Evolutionary conservation across 1,140 invertebrate species (phyloP).

Genomic region (Mactra quadrangularis): DNA sequence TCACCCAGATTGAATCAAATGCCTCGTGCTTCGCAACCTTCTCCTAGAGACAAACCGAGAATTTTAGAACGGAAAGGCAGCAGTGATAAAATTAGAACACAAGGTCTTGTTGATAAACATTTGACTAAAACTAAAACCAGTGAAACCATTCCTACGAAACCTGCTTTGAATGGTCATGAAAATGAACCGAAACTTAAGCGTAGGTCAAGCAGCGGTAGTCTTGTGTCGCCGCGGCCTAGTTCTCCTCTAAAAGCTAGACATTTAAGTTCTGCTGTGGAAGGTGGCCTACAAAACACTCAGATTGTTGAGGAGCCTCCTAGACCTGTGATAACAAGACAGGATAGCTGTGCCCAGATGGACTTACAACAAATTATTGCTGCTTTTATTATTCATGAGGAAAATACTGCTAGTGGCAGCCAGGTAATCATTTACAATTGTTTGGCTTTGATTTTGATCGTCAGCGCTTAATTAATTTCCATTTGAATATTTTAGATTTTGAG

Average conservation of each 20-base stretch:
- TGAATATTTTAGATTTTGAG: too few relatives aligned
- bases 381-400: slow-evolving; percentile 21
- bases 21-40: background rate
- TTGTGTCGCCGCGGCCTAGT: slow-evolving; percentile 39
- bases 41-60: slow-evolving; percentile 36
- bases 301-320: slow-evolving; percentile 32
- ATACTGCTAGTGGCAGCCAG: too few relatives aligned
- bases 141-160: background rate
- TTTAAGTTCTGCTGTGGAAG: slow-evolving; percentile 24
- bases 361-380: slow-evolving; percentile 15
- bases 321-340: slow-evolving; percentile 7
- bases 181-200: slow-evolving; percentile 13
- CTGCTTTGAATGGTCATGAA: slow-evolving; percentile 20
- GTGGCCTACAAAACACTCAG: slow-evolving; percentile 10
- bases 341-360: slow-evolving; percentile 48
- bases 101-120: slow-evolving; percentile 6
- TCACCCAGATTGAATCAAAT: background rate
- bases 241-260: slow-evolving; percentile 42
- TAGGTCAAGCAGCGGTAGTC: slow-evolving; percentile 31
- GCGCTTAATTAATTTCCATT: too few relatives aligned
- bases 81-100: slow-evolving; percentile 30
- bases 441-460: too few relatives aligned
- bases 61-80: slow-evolving; percentile 26
- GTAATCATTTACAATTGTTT: too few relatives aligned
- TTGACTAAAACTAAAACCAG: background rate